A percentile compares a stretch with the other conserved stretches of the same genome.
Conservation (phyloP, 2,888 invertebrate species). For the Augiades crinisus region DNA sequence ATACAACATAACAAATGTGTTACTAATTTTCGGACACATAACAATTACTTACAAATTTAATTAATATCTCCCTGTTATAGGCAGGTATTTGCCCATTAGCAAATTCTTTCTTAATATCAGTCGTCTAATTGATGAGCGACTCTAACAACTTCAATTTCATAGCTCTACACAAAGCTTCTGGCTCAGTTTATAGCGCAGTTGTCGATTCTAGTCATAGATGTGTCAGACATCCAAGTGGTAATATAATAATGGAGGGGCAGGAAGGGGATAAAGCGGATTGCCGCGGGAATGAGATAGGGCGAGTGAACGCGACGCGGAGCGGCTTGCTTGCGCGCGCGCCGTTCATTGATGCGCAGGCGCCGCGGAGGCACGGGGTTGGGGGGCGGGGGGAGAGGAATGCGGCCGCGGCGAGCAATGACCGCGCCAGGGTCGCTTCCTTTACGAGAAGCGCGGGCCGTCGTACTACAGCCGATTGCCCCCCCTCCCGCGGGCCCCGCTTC, state of each 20-base stretch:
- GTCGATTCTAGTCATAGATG: background rate
- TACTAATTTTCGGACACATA: no score
- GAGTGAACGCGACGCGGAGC: slow-evolving; percentile 47
- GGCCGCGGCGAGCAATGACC: slow-evolving; percentile 80
- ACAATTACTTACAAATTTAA: no score
- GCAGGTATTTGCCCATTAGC: no score
- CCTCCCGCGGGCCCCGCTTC: slow-evolving; percentile 42
- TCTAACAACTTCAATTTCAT: no score
- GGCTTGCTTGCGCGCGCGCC: slow-evolving; percentile 63
- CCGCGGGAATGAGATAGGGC: slow-evolving; percentile 56
- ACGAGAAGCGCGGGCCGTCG: slow-evolving; percentile 77
- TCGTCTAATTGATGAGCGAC: no score
- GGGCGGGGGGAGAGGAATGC: slow-evolving; percentile 68
- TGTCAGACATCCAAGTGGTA: slow-evolving; percentile 8
- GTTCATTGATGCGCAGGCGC: slow-evolving; percentile 79
- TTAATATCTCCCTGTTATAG: no score
- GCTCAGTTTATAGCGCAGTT: no score
- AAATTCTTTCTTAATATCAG: no score
- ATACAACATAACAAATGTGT: no score
- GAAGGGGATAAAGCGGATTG: slow-evolving; percentile 42
- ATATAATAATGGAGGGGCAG: slow-evolving; percentile 38
- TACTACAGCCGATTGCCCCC: slow-evolving; percentile 68
- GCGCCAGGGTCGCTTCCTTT: slow-evolving; percentile 81
- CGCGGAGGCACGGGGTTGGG: slow-evolving; percentile 50
- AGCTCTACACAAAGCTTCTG: no score